Evolutionary conservation across 2,113 vertebrate genomes (phyloP).

Genomic region (Lophius piscatorius): DNA sequence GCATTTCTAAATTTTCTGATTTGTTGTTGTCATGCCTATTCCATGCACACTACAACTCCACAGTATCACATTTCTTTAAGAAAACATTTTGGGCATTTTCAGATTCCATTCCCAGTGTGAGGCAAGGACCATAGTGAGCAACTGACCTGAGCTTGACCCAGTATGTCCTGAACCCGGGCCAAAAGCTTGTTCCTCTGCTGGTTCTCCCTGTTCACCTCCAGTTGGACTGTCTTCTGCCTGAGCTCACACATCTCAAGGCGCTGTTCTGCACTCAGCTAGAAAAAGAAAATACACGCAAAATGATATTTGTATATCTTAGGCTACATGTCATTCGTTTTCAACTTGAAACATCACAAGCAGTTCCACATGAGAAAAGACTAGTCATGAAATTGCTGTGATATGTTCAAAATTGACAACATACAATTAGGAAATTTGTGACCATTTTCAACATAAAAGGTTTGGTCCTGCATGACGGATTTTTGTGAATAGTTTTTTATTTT

Average conservation of each 20-base stretch:
- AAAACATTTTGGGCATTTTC: background rate
- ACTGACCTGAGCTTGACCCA: slow-evolving; percentile 85
- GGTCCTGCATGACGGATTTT: no score
- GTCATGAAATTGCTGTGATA: background rate
- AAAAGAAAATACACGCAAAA: slow-evolving; percentile 14
- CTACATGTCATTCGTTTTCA: background rate
- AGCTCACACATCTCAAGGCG: slow-evolving; percentile 85
- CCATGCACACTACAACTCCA: no score
- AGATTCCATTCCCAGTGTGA: background rate
- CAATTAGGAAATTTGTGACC: no score
- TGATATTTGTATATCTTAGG: background rate
- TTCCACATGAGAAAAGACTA: background rate
- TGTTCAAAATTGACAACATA: no score
- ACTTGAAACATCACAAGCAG: background rate
- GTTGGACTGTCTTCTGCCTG: slow-evolving; percentile 82
- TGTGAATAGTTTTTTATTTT: no score
- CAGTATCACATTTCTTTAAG: no score
- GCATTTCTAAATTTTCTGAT: no score
- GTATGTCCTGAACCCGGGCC: slow-evolving; percentile 82
- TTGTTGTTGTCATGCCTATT: no score
- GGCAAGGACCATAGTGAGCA: background rate
- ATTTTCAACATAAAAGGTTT: no score
- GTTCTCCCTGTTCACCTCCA: slow-evolving; percentile 78
- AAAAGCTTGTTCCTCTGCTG: slow-evolving; percentile 78
- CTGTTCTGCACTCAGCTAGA: slow-evolving; percentile 86